Base-by-base conservation (phyloP, 2,797 vertebrate genomes). In the Centroberyx gerrardi region DNA sequence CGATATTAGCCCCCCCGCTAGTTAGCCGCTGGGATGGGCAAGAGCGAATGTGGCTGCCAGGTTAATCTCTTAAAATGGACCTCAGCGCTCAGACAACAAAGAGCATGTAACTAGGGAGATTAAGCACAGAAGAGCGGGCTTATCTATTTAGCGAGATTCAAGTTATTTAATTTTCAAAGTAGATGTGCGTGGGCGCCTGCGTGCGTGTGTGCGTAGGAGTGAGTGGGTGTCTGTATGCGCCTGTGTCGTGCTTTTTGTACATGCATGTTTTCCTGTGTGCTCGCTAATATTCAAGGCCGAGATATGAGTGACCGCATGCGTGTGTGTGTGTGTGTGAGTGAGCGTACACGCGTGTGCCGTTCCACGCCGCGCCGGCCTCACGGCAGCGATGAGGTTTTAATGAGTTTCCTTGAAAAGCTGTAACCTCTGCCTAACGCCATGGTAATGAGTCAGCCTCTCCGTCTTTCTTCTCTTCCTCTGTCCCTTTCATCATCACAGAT, bases 401-500 rank as follows among this genome's bases (percentile, higher is more conserved):
- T 89, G 92, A 92, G 91, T 93, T 92, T 91, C 83, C 83, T 76
- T 78, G 80, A 86, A 82, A 87, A 84, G 85, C 83, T 69, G 83
- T 91, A 90, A 93, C 90, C 90, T 90, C 87, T 83, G 77, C 79
- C 82, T 78, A 74, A 80, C 75, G 69, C 83, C 69, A 31, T 61
- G 78, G 76, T 92, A 91, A 92, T 90, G 89, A 92, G 72, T 75
- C 40, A 1, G 18, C 56, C 61, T 48, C 44, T 78, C 82, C 72
- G 80, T 76, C 80, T 72, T 89, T 79, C 78, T 72, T 27, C 74
- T 40, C 68, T 10, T 76, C 72, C 79, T 78, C 78, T 78, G 60
- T 60, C 81, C 70, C 79, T 87, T 90, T 87, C 88, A 86, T 91
- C 88, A 76, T 70, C 74, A 8, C 95, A 99, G 98, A 98, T 99